Evolutionary conservation across 1,140 invertebrate genomes (phyloP).

Genomic region (Schlechtendalia chinensis): DNA sequence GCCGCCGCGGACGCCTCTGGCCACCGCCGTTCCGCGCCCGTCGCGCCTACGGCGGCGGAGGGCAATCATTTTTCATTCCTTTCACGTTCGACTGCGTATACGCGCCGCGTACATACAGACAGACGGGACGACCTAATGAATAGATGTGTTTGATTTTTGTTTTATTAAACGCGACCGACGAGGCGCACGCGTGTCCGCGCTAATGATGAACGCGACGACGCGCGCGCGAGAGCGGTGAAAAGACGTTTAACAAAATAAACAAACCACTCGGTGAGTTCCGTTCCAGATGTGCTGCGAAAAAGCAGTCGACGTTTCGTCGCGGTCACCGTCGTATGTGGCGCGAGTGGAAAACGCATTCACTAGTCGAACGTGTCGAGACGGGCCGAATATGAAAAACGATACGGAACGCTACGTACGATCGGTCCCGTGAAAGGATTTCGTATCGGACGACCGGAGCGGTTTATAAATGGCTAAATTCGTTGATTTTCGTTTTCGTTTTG

Average conservation of each 20-base stretch:
- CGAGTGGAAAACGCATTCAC: too few relatives aligned
- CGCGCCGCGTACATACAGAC: background rate
- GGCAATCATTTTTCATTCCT: conserved; percentile 49
- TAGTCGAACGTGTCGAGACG: too few relatives aligned
- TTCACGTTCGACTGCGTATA: conserved; percentile 14
- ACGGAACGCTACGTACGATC: background rate
- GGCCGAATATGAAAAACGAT: background rate
- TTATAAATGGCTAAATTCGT: too few relatives aligned
- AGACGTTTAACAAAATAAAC: background rate
- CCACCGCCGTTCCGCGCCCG: background rate
- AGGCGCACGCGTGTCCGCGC: background rate
- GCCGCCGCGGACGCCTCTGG: background rate
- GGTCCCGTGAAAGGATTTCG: background rate
- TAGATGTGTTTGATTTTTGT: conserved; percentile 45
- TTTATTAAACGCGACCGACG: conserved; percentile 22
- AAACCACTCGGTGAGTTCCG: conserved; percentile 13
- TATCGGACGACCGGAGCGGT: too few relatives aligned
- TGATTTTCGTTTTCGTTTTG: too few relatives aligned
- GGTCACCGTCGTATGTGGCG: too few relatives aligned
- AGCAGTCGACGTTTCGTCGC: background rate
- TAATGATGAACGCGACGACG: conserved; percentile 18
- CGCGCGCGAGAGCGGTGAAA: background rate
- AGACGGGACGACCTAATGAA: too few relatives aligned
- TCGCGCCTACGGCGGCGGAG: background rate
- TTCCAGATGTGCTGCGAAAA: background rate